Evolutionary conservation across 2,113 vertebrate genomes (phyloP).

Genomic region (Egretta garzetta): DNA sequence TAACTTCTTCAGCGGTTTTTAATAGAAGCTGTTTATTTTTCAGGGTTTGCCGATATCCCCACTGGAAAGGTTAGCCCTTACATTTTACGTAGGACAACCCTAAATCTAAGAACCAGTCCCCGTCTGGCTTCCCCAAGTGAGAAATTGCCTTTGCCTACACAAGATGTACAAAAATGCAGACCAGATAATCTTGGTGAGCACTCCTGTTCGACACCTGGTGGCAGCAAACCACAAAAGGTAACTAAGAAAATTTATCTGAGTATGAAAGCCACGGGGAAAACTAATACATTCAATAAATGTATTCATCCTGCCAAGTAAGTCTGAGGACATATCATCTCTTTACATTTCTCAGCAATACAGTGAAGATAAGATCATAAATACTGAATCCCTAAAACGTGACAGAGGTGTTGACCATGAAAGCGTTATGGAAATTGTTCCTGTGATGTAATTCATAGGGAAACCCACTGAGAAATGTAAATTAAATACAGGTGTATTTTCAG

Average conservation of each 20-base stretch:
- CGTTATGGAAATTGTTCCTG: not conserved
- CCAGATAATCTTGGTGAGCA: constrained; percentile 46
- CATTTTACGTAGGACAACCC: constrained; percentile 78
- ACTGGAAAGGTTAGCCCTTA: constrained; percentile 80
- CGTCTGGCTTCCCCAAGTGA: constrained; percentile 55
- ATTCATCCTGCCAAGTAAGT: not conserved
- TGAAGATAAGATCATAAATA: not conserved
- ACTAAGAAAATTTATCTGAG: not conserved
- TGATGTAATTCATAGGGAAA: not conserved
- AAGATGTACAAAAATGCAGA: not conserved
- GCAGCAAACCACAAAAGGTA: constrained; percentile 81
- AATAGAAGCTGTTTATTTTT: not conserved
- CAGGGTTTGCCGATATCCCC: constrained; percentile 87
- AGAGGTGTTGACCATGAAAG: not conserved
- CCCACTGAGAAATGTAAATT: not conserved
- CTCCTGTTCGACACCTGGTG: constrained; percentile 71
- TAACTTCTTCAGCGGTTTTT: not conserved
- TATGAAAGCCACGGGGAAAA: not conserved
- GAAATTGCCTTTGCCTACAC: not conserved
- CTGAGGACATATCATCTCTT: not conserved
- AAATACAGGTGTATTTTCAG: not conserved
- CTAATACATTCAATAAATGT: not conserved
- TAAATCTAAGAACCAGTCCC: constrained; percentile 76
- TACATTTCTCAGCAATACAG: not conserved
- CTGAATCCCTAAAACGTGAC: not conserved